Evolutionary conservation across 2,888 invertebrate genomes (phyloP).

Genomic region (Patella ulyssiponensis): DNA sequence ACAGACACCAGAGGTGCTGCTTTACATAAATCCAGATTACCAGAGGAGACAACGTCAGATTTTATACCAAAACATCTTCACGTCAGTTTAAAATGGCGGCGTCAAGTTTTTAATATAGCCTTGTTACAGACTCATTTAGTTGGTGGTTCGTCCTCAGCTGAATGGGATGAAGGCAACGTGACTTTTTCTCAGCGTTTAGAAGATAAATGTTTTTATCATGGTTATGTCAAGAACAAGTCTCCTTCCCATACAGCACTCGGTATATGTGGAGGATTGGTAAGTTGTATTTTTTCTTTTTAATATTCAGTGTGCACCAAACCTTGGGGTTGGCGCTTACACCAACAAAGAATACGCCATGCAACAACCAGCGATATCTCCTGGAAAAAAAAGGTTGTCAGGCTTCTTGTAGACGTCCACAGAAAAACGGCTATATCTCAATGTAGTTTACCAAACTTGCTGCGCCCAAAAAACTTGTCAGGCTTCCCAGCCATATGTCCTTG

Average conservation of each 20-base stretch:
- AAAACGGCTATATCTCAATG: no score
- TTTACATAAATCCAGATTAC: not conserved
- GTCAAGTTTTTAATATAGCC: conserved; percentile 19
- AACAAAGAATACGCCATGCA: no score
- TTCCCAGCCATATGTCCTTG: no score
- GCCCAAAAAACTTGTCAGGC: no score
- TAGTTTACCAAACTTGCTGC: no score
- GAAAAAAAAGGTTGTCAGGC: no score
- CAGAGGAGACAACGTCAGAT: not conserved
- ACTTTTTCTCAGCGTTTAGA: conserved; percentile 44
- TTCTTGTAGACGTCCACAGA: no score
- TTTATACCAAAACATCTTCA: conserved; percentile 17
- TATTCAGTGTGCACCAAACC: not conserved
- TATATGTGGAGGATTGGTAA: conserved; percentile 43
- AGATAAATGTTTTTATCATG: conserved; percentile 75
- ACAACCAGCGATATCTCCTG: no score
- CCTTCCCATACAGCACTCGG: conserved; percentile 44
- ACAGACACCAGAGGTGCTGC: conserved; percentile 19
- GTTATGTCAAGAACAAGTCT: conserved; percentile 68
- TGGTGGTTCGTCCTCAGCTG: conserved; percentile 31
- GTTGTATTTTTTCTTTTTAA: conserved; percentile 15
- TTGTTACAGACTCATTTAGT: conserved; percentile 37
- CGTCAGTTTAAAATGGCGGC: conserved; percentile 35
- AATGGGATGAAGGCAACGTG: conserved; percentile 43
- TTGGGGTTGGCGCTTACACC: no score